A percentile compares a stretch with the other conserved stretches of the same genome.
phyloP scores from a whole-genome alignment of 2,797 vertebrate genomes.

The Antennarius maculatus region DNA sequence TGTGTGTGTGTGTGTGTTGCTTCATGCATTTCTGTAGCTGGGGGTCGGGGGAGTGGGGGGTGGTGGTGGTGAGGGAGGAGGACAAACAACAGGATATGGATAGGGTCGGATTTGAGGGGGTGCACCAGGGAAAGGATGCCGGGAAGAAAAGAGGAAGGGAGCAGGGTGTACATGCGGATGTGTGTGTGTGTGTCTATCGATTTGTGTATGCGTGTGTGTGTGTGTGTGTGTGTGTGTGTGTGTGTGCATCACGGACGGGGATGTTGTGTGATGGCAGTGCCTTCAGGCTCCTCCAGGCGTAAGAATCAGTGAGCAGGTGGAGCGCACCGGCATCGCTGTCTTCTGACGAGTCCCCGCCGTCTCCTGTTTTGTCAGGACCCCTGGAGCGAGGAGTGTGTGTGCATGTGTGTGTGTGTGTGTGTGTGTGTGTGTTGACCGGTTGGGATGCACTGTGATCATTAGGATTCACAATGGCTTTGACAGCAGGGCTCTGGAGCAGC shows the following conservation, averaged over 20 bases:
- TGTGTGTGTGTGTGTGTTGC: slow-evolving; percentile 17
- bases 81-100: slow-evolving; percentile 61
- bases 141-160: slow-evolving; percentile 45
- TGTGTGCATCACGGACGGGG: slow-evolving; percentile 57
- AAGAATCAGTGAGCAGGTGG: slow-evolving; percentile 80
- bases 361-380: slow-evolving; percentile 79
- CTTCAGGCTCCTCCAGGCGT: slow-evolving; percentile 79
- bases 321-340: slow-evolving; percentile 74
- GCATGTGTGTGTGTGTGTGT: slow-evolving; percentile 24
- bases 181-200: slow-evolving; percentile 56
- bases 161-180: slow-evolving; percentile 36
- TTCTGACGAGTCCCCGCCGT: slow-evolving; percentile 77
- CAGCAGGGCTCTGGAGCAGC: slow-evolving; percentile 66
- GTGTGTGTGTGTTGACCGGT: slow-evolving; percentile 26
- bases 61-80: slow-evolving; percentile 19
- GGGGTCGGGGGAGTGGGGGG: background rate
- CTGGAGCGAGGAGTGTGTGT: slow-evolving; percentile 62
- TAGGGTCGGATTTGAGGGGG: slow-evolving; percentile 48
- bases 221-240: slow-evolving; percentile 49
- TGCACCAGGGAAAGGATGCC: slow-evolving; percentile 35
- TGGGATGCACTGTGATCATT: slow-evolving; percentile 75
- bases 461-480: slow-evolving; percentile 79
- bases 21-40: slow-evolving; percentile 50
- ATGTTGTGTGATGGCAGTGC: slow-evolving; percentile 73
- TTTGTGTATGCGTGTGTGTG: slow-evolving; percentile 32